These are phyloP conservation scores for Merops nubicus DNA, from an alignment of 2,113 vertebrate species.

Conservation along the genomic window DNA sequence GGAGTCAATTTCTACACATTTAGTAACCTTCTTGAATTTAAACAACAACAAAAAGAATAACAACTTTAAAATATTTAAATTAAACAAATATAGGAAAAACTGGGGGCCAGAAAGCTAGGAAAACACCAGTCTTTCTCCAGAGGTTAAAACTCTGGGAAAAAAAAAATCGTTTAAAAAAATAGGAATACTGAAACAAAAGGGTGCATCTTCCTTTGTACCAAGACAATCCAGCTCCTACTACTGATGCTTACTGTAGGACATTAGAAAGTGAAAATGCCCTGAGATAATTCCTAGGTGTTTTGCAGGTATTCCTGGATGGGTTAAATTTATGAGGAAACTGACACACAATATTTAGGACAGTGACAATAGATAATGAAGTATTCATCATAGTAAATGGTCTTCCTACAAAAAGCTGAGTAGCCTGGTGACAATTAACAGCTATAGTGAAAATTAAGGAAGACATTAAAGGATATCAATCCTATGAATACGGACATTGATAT, in stretches of 20 bases:
- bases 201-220: background rate
- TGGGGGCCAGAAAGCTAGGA: background rate
- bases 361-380: background rate
- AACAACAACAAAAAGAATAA: no score
- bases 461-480: background rate
- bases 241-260: background rate
- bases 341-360: background rate
- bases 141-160: background rate
- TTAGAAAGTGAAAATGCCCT: no score
- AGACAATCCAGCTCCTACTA: background rate
- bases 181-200: background rate
- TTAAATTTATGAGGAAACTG: background rate
- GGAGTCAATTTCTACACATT: background rate
- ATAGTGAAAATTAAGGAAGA: slow-evolving; percentile 7
- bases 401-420: background rate
- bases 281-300: background rate
- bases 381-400: background rate
- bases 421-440: background rate
- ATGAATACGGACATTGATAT: background rate
- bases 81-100: background rate
- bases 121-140: background rate
- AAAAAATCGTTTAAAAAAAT: no score
- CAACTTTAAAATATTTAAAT: background rate
- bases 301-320: background rate
- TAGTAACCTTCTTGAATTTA: background rate